A percentile compares a stretch with the other conserved stretches of the same genome.
Evolutionary conservation across 2,113 vertebrate genomes (phyloP).

Genomic region (Nibea coibor): DNA sequence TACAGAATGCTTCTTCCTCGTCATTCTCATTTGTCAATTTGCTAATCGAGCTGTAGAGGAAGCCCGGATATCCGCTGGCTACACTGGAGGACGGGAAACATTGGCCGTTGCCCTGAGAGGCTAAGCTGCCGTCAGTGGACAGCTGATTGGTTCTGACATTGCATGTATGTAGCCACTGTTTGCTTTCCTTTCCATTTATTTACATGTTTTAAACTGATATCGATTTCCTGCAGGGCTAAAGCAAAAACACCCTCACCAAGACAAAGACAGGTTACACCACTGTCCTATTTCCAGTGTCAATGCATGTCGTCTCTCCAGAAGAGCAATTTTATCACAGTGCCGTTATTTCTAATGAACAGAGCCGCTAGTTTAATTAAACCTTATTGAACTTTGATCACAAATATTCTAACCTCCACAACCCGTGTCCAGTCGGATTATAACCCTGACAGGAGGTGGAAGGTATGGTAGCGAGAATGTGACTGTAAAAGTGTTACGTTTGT

Average conservation of each 20-base stretch:
- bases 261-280: neutral
- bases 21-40: no score
- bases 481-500: neutral
- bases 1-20: no score
- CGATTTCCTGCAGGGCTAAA: neutral
- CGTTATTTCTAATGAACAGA: slow-evolving; percentile 2
- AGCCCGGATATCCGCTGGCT: no score
- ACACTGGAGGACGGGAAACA: no score
- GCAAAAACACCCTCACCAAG: neutral
- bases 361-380: neutral
- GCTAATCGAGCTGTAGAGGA: no score
- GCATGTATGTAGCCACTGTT: no score
- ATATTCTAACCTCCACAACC: neutral
- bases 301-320: neutral
- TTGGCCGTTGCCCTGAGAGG: no score
- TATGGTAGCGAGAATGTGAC: neutral
- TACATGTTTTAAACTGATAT: neutral
- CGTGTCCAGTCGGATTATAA: neutral
- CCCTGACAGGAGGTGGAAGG: neutral
- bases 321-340: neutral
- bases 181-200: neutral
- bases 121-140: no score
- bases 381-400: neutral
- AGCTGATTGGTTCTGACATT: neutral
- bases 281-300: neutral